Evolutionary conservation across 2,888 invertebrate species (phyloP).

Genomic region (Cataglyphis rosenhaueri): DNA sequence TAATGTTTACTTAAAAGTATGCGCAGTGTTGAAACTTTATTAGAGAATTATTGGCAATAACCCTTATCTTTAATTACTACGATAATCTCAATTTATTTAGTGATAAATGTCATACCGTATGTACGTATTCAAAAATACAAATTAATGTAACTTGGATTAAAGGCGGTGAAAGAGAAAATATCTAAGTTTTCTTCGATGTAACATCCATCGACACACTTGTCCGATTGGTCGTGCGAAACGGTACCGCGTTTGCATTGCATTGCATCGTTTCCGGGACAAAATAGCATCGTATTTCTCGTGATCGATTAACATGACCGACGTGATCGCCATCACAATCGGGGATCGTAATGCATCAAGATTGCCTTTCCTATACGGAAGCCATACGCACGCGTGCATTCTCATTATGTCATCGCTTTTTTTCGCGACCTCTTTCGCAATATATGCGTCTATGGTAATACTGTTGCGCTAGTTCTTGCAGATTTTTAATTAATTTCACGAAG

Average conservation of each 20-base stretch:
- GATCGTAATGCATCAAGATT: slow-evolving; percentile 20
- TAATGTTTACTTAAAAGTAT: neutral
- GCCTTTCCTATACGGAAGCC: slow-evolving; percentile 21
- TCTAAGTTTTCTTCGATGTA: slow-evolving; percentile 12
- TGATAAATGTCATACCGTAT: neutral
- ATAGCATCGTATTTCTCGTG: slow-evolving; percentile 67
- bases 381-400: slow-evolving; percentile 11
- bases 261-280: slow-evolving; percentile 47
- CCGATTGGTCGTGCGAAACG: slow-evolving; percentile 49
- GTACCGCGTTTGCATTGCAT: slow-evolving; percentile 16
- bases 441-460: neutral
- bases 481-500: neutral
- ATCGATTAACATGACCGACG: slow-evolving; percentile 63
- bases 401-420: slow-evolving; percentile 15
- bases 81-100: slow-evolving; percentile 24
- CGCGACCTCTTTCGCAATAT: neutral
- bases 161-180: neutral
- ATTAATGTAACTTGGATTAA: slow-evolving; percentile 9
- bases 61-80: neutral
- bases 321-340: neutral
- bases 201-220: slow-evolving; percentile 44
- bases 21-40: neutral
- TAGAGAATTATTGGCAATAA: neutral
- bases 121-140: neutral
- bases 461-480: neutral